These are phyloP conservation scores for Smutsia gigantea DNA, from an alignment of 2,797 vertebrate species.

Conservation along the genomic window DNA sequence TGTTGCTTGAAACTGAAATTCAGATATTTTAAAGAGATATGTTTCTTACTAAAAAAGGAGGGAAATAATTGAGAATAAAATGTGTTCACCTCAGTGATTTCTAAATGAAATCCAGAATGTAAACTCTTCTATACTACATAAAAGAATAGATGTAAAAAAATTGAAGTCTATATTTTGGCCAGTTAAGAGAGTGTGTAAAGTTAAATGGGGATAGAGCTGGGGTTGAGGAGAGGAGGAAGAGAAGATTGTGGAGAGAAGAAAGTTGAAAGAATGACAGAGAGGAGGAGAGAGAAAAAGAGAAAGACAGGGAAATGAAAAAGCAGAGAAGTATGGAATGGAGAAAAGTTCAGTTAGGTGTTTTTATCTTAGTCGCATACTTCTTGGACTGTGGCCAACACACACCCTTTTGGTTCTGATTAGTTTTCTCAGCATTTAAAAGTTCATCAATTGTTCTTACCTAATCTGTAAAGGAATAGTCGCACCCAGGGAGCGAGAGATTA, in stretches of 20 bases:
- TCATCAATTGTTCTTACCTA: constrained; percentile 74
- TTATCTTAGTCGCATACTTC: constrained; percentile 37
- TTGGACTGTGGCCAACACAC: not conserved
- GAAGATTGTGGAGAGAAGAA: not conserved
- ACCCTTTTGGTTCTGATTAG: constrained; percentile 46
- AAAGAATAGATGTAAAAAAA: not conserved
- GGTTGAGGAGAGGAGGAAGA: not conserved
- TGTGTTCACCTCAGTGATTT: not conserved
- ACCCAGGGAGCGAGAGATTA: constrained; percentile 56
- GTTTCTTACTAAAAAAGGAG: not conserved
- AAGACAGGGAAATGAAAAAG: not conserved
- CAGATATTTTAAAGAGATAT: not conserved
- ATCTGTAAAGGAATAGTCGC: constrained; percentile 72
- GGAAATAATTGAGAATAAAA: not conserved
- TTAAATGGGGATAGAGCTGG: not conserved
- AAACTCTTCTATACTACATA: not conserved
- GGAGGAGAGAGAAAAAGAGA: not conserved
- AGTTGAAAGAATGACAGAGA: not conserved
- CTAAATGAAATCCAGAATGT: constrained; percentile 36
- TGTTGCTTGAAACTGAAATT: not conserved
- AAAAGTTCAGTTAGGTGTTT: not conserved
- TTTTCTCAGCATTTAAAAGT: constrained; percentile 74
- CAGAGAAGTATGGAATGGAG: not conserved
- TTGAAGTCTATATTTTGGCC: not conserved
- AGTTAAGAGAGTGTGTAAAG: not conserved